Base-by-base conservation (phyloP, 2,888 invertebrate genomes). In the Drosophila fulvimacula region DNA sequence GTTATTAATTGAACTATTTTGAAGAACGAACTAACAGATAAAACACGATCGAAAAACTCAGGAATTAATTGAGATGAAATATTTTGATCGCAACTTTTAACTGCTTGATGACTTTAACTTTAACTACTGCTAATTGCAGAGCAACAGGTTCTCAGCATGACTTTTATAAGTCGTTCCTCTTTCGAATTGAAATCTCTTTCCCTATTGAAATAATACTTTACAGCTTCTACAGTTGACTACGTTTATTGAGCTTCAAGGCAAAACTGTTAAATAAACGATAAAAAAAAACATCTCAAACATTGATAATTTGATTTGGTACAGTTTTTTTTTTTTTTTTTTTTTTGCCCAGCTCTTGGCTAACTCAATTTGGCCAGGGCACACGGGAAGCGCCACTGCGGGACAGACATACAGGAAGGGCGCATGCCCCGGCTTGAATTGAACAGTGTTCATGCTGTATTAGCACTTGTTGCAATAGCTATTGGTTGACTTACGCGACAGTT, bases 231-330 rank as follows among this genome's bases (percentile, higher is more conserved):
- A 39, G 27, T 24, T 49, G 11, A n/a, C 21, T 52, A 13, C 21
- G 53, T 5, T 51, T 34, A 21, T 34, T 21, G 30, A 34, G 39
- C 13, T n/a, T 34, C 32, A 53, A 44, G n/a, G 59, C 42, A 13
- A 52, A 30, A 19, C 30, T 5, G 38, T 38, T 39, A 7, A 19
- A 19, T 44, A 55, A 34, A 34, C 27, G 46, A n/a, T 44, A 36
- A 39, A 36, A 36, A 34, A 44, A 52, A 34, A 5, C 21, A 21
- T 36, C 44, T 19, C 52, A 63, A 34, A 38, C 19, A 49, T 71
- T 55, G 41, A 64, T 80, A 78, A 82, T 79, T 80, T 27, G 56
- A 79, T 79, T 79, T 82, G 66, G 56, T 58, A 39, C 53, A 46
- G 36, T 69, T 78, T 46, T 46, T n/a, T 46, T 42, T 24, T 15